Evolutionary conservation across 1,140 invertebrate genomes (phyloP), one percentile per base, ranked within the genome.

Genomic region (Drosophila repleta): DNA sequence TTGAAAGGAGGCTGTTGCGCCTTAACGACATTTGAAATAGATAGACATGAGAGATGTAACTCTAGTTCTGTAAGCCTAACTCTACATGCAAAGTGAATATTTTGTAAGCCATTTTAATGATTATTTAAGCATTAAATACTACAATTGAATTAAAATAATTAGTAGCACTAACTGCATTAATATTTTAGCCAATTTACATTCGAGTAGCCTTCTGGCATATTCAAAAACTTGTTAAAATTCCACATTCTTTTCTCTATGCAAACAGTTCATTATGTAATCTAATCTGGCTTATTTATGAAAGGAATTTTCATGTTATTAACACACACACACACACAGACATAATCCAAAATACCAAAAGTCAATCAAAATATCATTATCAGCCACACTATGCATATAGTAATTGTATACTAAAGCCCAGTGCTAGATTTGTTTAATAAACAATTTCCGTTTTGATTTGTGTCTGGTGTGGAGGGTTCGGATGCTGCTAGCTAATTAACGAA

Each of bases 381-480:
- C 7, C 56, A 71, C 74, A 78, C 70, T 64, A 45, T 7, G 26
- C 11, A 43, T 43, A 32, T 53, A 18, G 41, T 29, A 41, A 64
- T 65, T 64, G 64, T 13, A 46, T 20, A 20, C 53, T 67, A 74
- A 58, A 55, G 46, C 41, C 70, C 68, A 60, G 55, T 29, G 55
- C 24, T 66, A 69, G 73, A 85, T 80, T 76, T 80, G 81, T 80
- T 85, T 85, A 84, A 84, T 84, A 85, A 84, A 85, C 80, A 76
- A 84, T 84, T 84, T 84, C 80, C 80, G 80, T 53, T 80, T 76
- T 74, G 80, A 80, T 85, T 84, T 83, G 21, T 35, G 24, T 39
- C 10, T 35, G 58, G n/a, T n/a, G n/a, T 63, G 57, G 69, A 72
- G 61, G 69, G 43, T 39, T 60, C 55, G 57, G 56, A 49, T 58